These are phyloP conservation scores for Bembecia ichneumoniformis DNA, from an alignment of 2,888 invertebrate genomes.

Conservation along the genomic window DNA sequence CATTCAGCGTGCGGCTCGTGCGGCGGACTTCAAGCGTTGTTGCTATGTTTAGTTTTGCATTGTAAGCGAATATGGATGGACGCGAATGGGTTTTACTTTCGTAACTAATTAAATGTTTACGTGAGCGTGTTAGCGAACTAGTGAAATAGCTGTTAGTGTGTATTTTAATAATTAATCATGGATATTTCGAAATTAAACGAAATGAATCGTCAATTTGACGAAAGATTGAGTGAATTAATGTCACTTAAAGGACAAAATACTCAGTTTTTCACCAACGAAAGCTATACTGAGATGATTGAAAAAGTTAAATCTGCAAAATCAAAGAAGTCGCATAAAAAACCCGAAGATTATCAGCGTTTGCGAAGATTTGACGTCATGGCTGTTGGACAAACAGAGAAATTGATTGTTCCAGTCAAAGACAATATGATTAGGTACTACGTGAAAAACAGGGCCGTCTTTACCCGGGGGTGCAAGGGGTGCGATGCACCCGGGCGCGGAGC, in stretches of 20 bases:
- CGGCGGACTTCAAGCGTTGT: not conserved
- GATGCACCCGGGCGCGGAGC: too few species aligned
- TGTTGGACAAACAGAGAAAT: not conserved
- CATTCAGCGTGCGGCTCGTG: conserved; percentile 2
- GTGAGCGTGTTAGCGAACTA: too few species aligned
- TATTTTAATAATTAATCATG: too few species aligned
- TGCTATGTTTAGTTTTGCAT: too few species aligned
- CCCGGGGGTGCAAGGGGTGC: too few species aligned
- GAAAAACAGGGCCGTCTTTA: too few species aligned
- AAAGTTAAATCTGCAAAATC: not conserved
- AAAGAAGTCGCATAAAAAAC: not conserved
- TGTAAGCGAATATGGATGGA: too few species aligned
- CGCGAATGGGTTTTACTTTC: too few species aligned
- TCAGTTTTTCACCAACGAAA: not conserved
- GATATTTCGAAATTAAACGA: not conserved
- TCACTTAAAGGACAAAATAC: not conserved
- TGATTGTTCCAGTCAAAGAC: not conserved
- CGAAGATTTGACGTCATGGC: not conserved
- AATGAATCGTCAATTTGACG: not conserved
- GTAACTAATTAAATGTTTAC: too few species aligned
- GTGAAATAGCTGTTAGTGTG: too few species aligned
- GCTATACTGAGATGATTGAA: not conserved
- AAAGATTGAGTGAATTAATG: not conserved
- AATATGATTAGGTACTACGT: not conserved
- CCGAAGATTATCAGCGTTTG: not conserved